phyloP scores from a whole-genome alignment of 2,888 invertebrate species.

The Zygogramma bicolorata region DNA sequence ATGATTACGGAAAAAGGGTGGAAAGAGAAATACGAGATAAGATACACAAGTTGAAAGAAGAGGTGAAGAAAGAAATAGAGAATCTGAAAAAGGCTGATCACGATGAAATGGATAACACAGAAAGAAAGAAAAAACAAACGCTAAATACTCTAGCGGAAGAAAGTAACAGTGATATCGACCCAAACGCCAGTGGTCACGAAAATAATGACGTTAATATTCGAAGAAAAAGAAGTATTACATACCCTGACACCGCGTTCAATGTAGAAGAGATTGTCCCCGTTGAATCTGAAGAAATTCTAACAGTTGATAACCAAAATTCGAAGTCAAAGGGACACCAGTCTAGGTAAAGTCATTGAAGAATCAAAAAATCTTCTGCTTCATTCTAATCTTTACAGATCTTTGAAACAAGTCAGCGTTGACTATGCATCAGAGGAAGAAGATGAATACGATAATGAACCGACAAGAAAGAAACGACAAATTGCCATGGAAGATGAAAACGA shows the following conservation, averaged over 20 bases:
- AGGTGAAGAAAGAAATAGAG: slow-evolving; percentile 56
- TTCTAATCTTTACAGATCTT: background rate
- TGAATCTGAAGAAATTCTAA: background rate
- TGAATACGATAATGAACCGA: background rate
- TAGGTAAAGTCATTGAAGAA: background rate
- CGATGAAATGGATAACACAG: background rate
- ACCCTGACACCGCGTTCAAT: background rate
- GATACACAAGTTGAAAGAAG: slow-evolving; percentile 55
- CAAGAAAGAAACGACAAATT: background rate
- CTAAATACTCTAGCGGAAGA: slow-evolving; percentile 55
- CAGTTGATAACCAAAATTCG: background rate
- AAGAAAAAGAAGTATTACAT: slow-evolving; percentile 49
- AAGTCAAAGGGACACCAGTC: background rate
- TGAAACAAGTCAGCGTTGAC: slow-evolving; percentile 3
- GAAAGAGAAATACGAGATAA: slow-evolving; percentile 54
- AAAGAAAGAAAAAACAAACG: slow-evolving; percentile 32
- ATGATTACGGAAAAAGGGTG: slow-evolving; percentile 50
- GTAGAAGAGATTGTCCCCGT: background rate
- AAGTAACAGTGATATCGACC: slow-evolving; percentile 59
- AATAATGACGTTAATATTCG: slow-evolving; percentile 55
- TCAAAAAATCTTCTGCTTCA: background rate
- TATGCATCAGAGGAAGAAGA: slow-evolving; percentile 5
- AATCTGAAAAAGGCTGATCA: background rate
- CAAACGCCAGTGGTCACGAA: slow-evolving; percentile 48
- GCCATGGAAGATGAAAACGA: background rate